Conservation (phyloP, 2,113 vertebrate genomes). For the Caranx melampygus region DNA sequence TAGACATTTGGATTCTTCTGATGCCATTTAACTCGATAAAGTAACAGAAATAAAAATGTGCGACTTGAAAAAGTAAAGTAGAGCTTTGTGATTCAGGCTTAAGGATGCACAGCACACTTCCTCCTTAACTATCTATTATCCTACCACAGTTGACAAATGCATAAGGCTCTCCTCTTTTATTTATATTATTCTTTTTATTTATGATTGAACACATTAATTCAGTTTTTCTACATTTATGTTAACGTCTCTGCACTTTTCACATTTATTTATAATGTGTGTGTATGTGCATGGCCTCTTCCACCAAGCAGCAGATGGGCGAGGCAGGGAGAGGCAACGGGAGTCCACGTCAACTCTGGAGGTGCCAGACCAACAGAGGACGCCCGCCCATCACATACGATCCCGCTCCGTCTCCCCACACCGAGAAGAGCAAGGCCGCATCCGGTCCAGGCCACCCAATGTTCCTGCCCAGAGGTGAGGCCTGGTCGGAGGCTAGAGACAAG, state of each 20-base stretch:
- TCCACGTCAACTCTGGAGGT: constrained; percentile 91
- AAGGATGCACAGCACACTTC: neutral
- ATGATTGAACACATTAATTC: neutral
- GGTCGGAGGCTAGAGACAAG: neutral
- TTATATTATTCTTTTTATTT: neutral
- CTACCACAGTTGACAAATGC: neutral
- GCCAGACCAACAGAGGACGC: constrained; percentile 90
- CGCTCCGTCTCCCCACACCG: constrained; percentile 96
- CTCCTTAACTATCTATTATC: neutral
- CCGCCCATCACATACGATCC: constrained; percentile 90
- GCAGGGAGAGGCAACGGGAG: constrained; percentile 79
- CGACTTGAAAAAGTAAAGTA: neutral
- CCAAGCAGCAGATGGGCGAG: constrained; percentile 71
- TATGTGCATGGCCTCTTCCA: neutral
- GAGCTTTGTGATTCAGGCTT: neutral
- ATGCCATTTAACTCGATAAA: neutral
- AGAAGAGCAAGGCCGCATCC: constrained; percentile 92
- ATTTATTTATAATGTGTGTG: constrained; percentile 2
- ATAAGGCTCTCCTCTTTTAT: neutral
- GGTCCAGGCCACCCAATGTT: constrained; percentile 94
- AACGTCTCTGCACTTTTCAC: neutral
- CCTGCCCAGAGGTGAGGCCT: constrained; percentile 94
- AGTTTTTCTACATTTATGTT: neutral
- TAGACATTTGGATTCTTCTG: neutral
- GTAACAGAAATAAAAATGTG: neutral